A percentile compares a stretch with the other conserved stretches of the same genome.
phyloP scores from a whole-genome alignment of 2,113 vertebrate genomes.

The Leucoraja erinaceus region DNA sequence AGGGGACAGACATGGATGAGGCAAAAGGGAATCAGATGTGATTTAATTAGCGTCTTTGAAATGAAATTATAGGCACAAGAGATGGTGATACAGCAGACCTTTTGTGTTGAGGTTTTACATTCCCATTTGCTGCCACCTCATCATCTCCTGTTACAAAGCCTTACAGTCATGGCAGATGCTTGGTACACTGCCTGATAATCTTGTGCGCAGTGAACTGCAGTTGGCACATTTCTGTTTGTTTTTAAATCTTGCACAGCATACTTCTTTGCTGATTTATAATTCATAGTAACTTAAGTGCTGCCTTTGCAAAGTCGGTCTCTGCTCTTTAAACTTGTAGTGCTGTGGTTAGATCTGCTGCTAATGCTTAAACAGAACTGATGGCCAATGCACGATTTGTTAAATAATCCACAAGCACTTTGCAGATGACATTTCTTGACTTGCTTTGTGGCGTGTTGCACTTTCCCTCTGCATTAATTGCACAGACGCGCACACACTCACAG shows the following conservation, averaged over 20 bases:
- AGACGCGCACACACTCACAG: neutral
- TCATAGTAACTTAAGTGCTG: slow-evolving; percentile 35
- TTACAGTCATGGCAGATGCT: slow-evolving; percentile 17
- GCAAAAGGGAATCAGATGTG: slow-evolving; percentile 36
- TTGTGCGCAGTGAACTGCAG: neutral
- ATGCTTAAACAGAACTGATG: slow-evolving; percentile 30
- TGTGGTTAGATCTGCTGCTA: slow-evolving; percentile 31
- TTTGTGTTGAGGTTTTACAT: slow-evolving; percentile 33
- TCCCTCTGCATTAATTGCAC: slow-evolving; percentile 16
- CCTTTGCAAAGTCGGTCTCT: slow-evolving; percentile 13
- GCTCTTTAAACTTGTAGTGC: slow-evolving; percentile 30
- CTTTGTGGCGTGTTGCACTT: slow-evolving; percentile 25
- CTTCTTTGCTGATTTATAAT: slow-evolving; percentile 34
- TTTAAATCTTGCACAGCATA: slow-evolving; percentile 20
- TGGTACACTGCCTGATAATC: slow-evolving; percentile 18
- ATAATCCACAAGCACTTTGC: slow-evolving; percentile 37
- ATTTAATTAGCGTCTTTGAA: slow-evolving; percentile 38
- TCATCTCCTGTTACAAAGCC: slow-evolving; percentile 29
- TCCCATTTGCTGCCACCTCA: slow-evolving; percentile 28
- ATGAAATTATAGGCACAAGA: slow-evolving; percentile 36
- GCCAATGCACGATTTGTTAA: slow-evolving; percentile 35
- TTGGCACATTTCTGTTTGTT: slow-evolving; percentile 33
- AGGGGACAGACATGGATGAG: slow-evolving; percentile 50
- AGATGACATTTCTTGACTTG: slow-evolving; percentile 32
- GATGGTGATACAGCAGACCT: slow-evolving; percentile 35